A percentile compares a stretch with the other conserved stretches of the same genome.
Evolutionary conservation across 1,140 invertebrate species (phyloP).

Genomic region (Lineus longissimus): DNA sequence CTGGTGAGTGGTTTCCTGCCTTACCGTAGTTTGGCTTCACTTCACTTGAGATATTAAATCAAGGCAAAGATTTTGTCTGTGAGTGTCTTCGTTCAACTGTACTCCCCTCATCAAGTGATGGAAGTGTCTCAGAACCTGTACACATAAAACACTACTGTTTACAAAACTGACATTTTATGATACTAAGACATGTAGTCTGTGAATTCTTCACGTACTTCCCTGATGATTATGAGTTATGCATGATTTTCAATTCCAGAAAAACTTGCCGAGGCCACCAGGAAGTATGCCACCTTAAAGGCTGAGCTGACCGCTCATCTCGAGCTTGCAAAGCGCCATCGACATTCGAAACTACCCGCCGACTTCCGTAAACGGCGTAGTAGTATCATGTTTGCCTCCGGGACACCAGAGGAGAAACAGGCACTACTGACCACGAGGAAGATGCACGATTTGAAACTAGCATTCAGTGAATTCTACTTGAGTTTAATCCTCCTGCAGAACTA

Average conservation of each 20-base stretch:
- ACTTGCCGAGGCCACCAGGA: conserved; percentile 91
- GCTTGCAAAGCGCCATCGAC: not conserved
- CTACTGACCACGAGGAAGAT: conserved; percentile 35
- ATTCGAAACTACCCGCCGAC: conserved; percentile 3
- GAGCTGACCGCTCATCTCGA: conserved; percentile 70
- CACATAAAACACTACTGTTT: too few species aligned
- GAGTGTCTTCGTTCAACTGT: too few species aligned
- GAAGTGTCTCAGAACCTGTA: too few species aligned
- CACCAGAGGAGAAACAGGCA: conserved; percentile 27
- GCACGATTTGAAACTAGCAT: conserved; percentile 94
- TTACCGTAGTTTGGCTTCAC: too few species aligned
- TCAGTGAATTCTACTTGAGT: conserved; percentile 98
- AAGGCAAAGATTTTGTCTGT: too few species aligned
- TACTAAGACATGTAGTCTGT: too few species aligned
- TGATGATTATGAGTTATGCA: too few species aligned
- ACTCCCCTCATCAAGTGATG: too few species aligned
- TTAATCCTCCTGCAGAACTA: conserved; percentile 80
- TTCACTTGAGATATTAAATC: too few species aligned
- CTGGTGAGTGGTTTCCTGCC: conserved; percentile 62
- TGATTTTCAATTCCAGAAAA: conserved; percentile 68
- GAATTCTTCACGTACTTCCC: too few species aligned
- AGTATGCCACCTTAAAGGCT: conserved; percentile 84
- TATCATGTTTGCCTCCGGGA: conserved; percentile 16
- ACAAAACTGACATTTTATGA: too few species aligned
- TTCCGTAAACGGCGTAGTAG: conserved; percentile 27